A percentile compares a stretch with the other conserved stretches of the same genome.
phyloP scores from a whole-genome alignment of 2,888 invertebrate genomes.

The Ecdyonurus torrentis region DNA sequence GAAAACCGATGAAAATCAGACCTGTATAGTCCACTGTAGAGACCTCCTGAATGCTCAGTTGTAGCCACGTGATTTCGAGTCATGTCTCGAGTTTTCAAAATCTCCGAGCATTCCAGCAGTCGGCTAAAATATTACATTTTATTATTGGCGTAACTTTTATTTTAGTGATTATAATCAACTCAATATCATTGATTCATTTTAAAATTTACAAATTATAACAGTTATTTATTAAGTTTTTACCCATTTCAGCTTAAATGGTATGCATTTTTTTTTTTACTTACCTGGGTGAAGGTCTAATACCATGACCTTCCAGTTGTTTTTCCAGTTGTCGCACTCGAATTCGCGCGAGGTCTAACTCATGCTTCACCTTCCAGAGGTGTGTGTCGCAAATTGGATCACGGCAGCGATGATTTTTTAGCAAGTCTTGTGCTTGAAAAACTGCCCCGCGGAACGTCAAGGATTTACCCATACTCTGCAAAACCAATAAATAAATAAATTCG shows the following conservation, averaged over 20 bases:
- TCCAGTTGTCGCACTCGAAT: constrained; percentile 73
- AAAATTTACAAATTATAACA: no score
- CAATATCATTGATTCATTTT: no score
- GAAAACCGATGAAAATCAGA: no score
- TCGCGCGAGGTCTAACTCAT: constrained; percentile 75
- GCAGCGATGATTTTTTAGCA: constrained; percentile 54
- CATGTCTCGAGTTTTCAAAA: constrained; percentile 24
- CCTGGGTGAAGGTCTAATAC: constrained; percentile 59
- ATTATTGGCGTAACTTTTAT: no score
- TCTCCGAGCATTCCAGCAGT: constrained; percentile 25
- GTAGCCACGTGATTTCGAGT: constrained; percentile 28
- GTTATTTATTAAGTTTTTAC: no score
- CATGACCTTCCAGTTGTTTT: constrained; percentile 67
- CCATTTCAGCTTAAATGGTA: no score
- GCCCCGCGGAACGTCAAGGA: constrained; percentile 68
- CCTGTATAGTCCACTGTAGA: constrained; percentile 26
- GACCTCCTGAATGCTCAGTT: constrained; percentile 26
- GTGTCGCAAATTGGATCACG: constrained; percentile 64
- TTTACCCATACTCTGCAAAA: constrained; percentile 44
- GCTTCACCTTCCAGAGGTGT: constrained; percentile 77
- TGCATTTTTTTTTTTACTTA: no score
- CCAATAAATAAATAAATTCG: neutral
- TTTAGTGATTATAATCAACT: no score
- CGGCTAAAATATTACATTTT: no score
- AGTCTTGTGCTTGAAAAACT: constrained; percentile 61